These are phyloP conservation scores for Galerucella pusilla DNA, from an alignment of 2,888 invertebrate genomes.

Conservation along the genomic window DNA sequence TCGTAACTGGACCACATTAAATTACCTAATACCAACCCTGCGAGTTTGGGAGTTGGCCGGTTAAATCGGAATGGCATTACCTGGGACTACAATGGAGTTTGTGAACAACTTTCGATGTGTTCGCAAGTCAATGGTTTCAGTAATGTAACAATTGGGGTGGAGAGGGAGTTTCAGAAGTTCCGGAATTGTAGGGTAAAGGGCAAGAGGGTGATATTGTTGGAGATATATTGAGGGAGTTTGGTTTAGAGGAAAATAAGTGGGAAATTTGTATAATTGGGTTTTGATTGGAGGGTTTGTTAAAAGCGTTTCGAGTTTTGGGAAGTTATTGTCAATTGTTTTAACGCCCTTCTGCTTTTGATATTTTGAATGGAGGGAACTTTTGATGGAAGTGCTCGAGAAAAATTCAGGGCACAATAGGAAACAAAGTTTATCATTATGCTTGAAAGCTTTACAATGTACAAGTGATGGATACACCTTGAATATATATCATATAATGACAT, in stretches of 20 bases:
- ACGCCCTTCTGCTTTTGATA: not conserved
- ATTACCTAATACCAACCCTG: constrained; percentile 18
- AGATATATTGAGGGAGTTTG: constrained; percentile 31
- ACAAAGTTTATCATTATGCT: too few relatives aligned
- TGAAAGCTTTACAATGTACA: too few relatives aligned
- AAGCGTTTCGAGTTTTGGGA: constrained; percentile 22
- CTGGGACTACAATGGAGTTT: constrained; percentile 36
- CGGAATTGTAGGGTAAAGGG: constrained; percentile 21
- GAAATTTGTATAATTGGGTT: constrained; percentile 35
- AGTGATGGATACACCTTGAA: too few relatives aligned
- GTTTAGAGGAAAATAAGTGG: constrained; percentile 31
- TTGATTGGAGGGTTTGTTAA: constrained; percentile 27
- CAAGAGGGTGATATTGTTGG: constrained; percentile 27
- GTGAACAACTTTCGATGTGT: constrained; percentile 41
- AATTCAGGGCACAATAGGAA: not conserved
- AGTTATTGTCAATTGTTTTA: constrained; percentile 21
- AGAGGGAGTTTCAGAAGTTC: constrained; percentile 25
- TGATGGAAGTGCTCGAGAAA: not conserved
- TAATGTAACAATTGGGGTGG: constrained; percentile 35
- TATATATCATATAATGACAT: too few relatives aligned
- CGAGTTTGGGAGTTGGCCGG: constrained; percentile 35
- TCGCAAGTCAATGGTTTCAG: constrained; percentile 37
- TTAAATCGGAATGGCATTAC: constrained; percentile 39
- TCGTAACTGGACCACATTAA: constrained; percentile 14
- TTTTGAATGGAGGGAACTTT: not conserved